Evolutionary conservation across 1,140 invertebrate species (phyloP).

Genomic region (Scaptomyza graminum): DNA sequence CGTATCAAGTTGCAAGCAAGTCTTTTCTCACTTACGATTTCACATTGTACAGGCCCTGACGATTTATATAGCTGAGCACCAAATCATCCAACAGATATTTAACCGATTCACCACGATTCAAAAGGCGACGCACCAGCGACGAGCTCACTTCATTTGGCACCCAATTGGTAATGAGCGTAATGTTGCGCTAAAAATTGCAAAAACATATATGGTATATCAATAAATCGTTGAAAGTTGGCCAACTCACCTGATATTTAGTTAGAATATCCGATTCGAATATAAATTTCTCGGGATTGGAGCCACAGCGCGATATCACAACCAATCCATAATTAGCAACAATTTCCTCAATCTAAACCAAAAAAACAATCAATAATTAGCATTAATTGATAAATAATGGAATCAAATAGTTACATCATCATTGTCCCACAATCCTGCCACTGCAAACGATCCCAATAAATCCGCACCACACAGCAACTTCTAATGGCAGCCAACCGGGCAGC

Average conservation of each 20-base stretch:
- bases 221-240: too few relatives aligned
- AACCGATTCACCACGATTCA: constrained; percentile 93
- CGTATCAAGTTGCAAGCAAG: constrained; percentile 56
- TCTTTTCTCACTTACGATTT: constrained; percentile 71
- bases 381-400: neutral
- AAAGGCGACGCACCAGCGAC: constrained; percentile 93
- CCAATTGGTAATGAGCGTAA: constrained; percentile 96
- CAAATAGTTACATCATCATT: constrained; percentile 93
- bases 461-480: constrained; percentile 95
- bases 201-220: too few relatives aligned
- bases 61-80: constrained; percentile 94
- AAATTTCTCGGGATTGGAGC: constrained; percentile 94
- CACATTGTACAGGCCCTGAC: constrained; percentile 90
- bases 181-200: constrained; percentile 90
- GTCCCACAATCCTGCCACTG: constrained; percentile 93
- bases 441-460: constrained; percentile 97
- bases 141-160: constrained; percentile 97
- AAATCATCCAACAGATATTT: constrained; percentile 94
- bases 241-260: constrained; percentile 91
- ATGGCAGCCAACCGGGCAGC: constrained; percentile 87
- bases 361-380: neutral
- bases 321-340: constrained; percentile 95
- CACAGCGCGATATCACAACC: constrained; percentile 94
- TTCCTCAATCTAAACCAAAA: constrained; percentile 89
- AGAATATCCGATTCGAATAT: constrained; percentile 97